These are phyloP conservation scores for Pyxicephalus adspersus DNA, from an alignment of 2,113 vertebrate genomes.

Conservation along the genomic window DNA sequence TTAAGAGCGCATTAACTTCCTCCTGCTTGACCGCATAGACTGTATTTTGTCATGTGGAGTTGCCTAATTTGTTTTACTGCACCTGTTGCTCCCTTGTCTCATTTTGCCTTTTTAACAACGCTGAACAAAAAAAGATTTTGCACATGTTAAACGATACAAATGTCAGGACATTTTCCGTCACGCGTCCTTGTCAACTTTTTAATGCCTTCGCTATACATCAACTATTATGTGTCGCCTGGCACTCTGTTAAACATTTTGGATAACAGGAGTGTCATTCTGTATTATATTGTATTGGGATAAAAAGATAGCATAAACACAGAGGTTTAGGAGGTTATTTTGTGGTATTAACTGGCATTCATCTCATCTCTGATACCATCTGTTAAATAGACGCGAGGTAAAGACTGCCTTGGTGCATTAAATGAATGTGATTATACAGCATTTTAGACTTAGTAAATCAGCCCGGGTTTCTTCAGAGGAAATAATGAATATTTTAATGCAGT, in stretches of 20 bases:
- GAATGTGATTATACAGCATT: constrained; percentile 7
- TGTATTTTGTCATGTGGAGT: background rate
- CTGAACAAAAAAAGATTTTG: background rate
- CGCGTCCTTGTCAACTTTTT: constrained; percentile 2
- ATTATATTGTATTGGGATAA: constrained; percentile 20
- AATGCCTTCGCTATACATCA: background rate
- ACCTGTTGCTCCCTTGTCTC: background rate
- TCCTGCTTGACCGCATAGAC: background rate
- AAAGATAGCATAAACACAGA: background rate
- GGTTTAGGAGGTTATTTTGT: constrained; percentile 30
- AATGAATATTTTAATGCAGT: constrained; percentile 19
- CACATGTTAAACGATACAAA: background rate
- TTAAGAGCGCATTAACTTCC: background rate
- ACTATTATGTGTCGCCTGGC: background rate
- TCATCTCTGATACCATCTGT: constrained; percentile 41
- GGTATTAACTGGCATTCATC: constrained; percentile 27
- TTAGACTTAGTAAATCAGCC: constrained; percentile 12
- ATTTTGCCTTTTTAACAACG: background rate
- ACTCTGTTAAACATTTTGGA: background rate
- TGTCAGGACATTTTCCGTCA: background rate
- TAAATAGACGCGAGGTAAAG: constrained; percentile 5
- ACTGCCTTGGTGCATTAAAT: constrained; percentile 16
- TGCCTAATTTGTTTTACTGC: constrained; percentile 1
- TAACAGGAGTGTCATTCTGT: constrained; percentile 15
- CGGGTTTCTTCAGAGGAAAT: background rate